A percentile compares a stretch with the other conserved stretches of the same genome.
Evolutionary conservation across 2,113 vertebrate genomes (phyloP).

Genomic region (Acanthisitta chloris): DNA sequence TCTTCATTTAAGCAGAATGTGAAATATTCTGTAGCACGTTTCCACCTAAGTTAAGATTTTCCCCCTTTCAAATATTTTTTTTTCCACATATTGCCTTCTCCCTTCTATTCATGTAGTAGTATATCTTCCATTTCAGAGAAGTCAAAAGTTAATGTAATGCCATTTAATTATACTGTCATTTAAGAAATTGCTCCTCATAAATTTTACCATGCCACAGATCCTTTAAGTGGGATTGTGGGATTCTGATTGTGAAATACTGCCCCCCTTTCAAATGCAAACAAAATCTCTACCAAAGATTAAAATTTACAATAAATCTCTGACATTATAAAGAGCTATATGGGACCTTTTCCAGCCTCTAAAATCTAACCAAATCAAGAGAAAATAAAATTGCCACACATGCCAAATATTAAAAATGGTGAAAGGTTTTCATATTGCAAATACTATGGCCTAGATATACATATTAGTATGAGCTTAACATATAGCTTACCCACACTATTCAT

Average conservation of each 20-base stretch:
- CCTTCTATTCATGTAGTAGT: background rate
- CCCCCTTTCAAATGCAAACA: background rate
- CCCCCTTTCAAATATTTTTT: background rate
- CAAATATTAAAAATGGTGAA: background rate
- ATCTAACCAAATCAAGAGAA: background rate
- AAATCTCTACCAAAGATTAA: background rate
- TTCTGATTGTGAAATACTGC: background rate
- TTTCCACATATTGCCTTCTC: background rate
- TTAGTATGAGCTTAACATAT: background rate
- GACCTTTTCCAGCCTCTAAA: background rate
- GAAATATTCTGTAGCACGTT: background rate
- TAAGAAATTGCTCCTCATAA: background rate
- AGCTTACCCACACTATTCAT: background rate
- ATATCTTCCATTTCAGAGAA: background rate
- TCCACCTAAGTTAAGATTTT: background rate
- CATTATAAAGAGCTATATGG: background rate
- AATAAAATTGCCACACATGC: background rate
- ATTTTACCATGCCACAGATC: background rate
- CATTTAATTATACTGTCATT: background rate
- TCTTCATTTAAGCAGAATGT: background rate
- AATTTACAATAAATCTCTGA: background rate
- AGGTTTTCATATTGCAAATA: background rate
- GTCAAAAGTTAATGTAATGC: background rate
- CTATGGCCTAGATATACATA: background rate
- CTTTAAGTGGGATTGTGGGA: background rate